Base-by-base conservation (phyloP, 2,888 invertebrate species). In the Pardosa pseudoannulata region DNA sequence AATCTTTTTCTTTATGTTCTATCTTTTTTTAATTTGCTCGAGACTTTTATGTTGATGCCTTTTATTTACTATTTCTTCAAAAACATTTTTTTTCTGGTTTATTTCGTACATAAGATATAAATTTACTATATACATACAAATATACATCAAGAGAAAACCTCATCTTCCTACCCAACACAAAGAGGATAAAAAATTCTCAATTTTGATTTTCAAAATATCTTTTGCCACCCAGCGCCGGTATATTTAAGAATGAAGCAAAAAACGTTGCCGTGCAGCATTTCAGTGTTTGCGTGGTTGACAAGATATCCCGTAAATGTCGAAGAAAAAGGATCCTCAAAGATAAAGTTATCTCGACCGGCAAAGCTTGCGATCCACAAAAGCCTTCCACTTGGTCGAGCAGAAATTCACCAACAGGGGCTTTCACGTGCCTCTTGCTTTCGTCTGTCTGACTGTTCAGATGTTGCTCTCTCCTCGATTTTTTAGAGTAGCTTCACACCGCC, bases 331-430 rank as follows among this genome's bases (percentile, higher is more conserved):
- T 78, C 62, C 62, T 67, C 32, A 23, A 70, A 19, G 78, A 78
- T 68, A 78, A 68, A 67, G 70, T 78, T 78, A 78, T 78, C 78
- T 78, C 50, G 29, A 70, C 32, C 78, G 70, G 68, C 56, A 78
- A 70, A 39, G 32, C 68, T 78, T 29, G 50, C 46, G n/a, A 27
- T 29, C 70, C 32, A 78, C 78, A 78, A 78, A 68, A 70, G 62
- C 62, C 50, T 78, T 78, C 78, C 70, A 78, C 78, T 78, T 70
- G 70, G 78, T 11, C 32, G 39, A 78, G 78, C 78, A 67, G 68
- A 70, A 78, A 78, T 68, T 65, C 28, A 70, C 78, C 70, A 78
- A 70, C 78, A 62, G 70, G 68, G 29, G 31, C 70, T 70, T 76
- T 23, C 9, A 11, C 29, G 31, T 2, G 32, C 27, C 32, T 62